These are phyloP conservation scores for Bovichtus diacanthus DNA, from an alignment of 2,797 vertebrate species.

Conservation along the genomic window DNA sequence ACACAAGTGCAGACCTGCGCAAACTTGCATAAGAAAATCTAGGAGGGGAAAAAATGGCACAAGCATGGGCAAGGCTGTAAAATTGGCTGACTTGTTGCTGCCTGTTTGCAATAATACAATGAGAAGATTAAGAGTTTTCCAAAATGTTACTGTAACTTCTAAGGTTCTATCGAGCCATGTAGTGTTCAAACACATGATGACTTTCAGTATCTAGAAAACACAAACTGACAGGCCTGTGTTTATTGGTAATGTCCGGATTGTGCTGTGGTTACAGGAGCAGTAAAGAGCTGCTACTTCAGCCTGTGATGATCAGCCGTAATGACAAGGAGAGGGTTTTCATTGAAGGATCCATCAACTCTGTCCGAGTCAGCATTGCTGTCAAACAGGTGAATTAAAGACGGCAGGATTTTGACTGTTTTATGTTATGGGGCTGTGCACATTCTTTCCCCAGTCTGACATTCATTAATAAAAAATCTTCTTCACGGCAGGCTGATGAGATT, in stretches of 20 bases:
- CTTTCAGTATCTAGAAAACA: background rate
- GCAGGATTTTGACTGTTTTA: background rate
- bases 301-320: slow-evolving; percentile 96
- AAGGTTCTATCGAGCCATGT: background rate
- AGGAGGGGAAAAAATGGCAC: slow-evolving; percentile 25
- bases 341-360: slow-evolving; percentile 98
- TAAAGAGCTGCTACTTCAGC: slow-evolving; percentile 96
- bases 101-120: slow-evolving; percentile 11
- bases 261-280: slow-evolving; percentile 89
- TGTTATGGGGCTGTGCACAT: background rate
- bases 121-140: background rate
- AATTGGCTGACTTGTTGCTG: slow-evolving; percentile 24
- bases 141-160: no score
- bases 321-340: slow-evolving; percentile 98
- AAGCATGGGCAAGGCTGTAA: slow-evolving; percentile 36
- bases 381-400: slow-evolving; percentile 90
- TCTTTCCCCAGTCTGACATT: background rate
- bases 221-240: background rate
- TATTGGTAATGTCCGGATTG: background rate
- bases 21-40: slow-evolving; percentile 48
- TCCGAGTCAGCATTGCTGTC: slow-evolving; percentile 97
- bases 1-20: slow-evolving; percentile 56
- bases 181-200: background rate
- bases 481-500: slow-evolving; percentile 93
- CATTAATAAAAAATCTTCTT: background rate